phyloP scores from a whole-genome alignment of 2,113 vertebrate genomes.

The Perca schrenkii region DNA sequence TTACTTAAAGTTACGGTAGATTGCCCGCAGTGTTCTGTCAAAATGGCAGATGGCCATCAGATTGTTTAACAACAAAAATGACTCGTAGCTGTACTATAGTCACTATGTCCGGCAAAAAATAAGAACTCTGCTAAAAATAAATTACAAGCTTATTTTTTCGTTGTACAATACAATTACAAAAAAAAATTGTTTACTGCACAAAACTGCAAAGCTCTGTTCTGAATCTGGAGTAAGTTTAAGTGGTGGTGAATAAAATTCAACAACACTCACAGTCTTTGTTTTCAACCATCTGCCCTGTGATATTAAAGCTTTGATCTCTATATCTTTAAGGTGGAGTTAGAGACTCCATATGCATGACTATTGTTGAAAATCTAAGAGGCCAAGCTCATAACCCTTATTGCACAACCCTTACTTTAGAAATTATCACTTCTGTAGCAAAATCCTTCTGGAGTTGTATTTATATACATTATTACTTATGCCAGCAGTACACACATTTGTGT shows the following conservation, averaged over 20 bases:
- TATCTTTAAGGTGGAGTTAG: conserved; percentile 27
- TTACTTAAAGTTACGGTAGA: no score
- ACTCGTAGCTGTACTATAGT: no score
- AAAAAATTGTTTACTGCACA: neutral
- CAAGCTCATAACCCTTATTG: conserved; percentile 7
- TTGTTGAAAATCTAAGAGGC: conserved; percentile 48
- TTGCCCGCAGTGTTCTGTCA: no score
- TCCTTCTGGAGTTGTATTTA: no score
- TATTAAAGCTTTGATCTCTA: conserved; percentile 49
- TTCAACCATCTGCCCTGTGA: conserved; percentile 42
- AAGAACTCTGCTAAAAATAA: neutral
- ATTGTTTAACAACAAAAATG: no score
- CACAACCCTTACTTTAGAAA: neutral
- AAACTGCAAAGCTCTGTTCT: neutral
- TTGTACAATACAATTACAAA: neutral
- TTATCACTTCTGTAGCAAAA: neutral
- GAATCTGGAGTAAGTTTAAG: neutral
- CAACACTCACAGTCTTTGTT: conserved; percentile 15
- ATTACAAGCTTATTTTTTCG: neutral
- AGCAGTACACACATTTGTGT: neutral
- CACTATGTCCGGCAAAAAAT: no score
- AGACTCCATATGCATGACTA: conserved; percentile 36
- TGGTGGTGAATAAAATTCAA: neutral
- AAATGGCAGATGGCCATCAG: no score
- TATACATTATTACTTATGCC: neutral